A percentile compares a stretch with the other conserved stretches of the same genome.
These are phyloP conservation scores for Phyllotreta striolata DNA, from an alignment of 2,888 invertebrate genomes.

Conservation along the genomic window DNA sequence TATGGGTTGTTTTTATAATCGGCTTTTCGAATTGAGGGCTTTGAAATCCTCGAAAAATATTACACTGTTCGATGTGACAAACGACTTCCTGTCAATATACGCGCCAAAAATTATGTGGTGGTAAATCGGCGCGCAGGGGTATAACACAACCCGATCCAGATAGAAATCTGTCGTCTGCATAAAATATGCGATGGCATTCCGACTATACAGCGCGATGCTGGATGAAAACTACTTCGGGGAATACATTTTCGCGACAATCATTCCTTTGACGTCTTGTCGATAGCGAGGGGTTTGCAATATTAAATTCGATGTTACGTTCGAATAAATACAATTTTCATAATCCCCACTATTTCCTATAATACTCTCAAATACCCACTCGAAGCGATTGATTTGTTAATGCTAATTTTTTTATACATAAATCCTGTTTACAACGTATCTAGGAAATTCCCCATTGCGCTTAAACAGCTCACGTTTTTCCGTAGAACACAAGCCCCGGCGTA, in stretches of 20 bases:
- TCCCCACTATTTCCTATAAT: too few species aligned
- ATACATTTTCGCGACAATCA: conserved; percentile 25
- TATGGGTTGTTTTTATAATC: conserved; percentile 19
- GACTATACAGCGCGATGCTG: conserved; percentile 16
- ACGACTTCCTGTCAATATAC: conserved; percentile 27
- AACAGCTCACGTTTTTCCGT: too few species aligned
- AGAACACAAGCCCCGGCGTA: too few species aligned
- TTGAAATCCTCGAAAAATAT: conserved; percentile 21
- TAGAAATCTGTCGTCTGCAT: conserved; percentile 34
- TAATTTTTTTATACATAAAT: too few species aligned
- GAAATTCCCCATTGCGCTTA: too few species aligned
- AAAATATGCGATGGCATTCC: conserved; percentile 27
- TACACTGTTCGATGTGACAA: conserved; percentile 23
- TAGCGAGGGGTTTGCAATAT: not conserved
- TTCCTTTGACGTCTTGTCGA: conserved; percentile 20
- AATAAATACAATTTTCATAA: too few species aligned
- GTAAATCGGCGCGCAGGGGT: conserved; percentile 31
- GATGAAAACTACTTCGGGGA: conserved; percentile 26
- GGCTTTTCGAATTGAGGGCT: conserved; percentile 9
- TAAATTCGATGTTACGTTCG: too few species aligned
- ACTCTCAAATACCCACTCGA: too few species aligned
- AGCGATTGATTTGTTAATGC: too few species aligned
- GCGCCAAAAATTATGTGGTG: conserved; percentile 32
- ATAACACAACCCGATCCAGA: conserved; percentile 34
- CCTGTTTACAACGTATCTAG: too few species aligned